A percentile compares a stretch with the other conserved stretches of the same genome.
Evolutionary conservation across 2,888 invertebrate genomes (phyloP).

Genomic region (Torymus texanus): DNA sequence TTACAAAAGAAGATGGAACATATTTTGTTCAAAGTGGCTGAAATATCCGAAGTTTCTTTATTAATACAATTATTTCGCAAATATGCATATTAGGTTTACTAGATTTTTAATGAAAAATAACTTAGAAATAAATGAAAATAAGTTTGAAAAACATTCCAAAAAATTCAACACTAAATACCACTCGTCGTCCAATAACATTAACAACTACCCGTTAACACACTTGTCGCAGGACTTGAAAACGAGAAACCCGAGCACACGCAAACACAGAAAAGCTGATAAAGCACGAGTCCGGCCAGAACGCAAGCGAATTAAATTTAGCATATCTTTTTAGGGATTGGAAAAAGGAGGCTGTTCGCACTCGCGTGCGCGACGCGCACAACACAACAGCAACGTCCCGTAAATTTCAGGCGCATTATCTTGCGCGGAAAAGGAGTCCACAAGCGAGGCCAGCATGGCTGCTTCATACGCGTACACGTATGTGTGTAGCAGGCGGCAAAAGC

Average conservation of each 20-base stretch:
- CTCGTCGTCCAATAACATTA: too few relatives aligned
- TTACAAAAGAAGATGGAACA: too few relatives aligned
- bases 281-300: constrained; percentile 57
- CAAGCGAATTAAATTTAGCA: constrained; percentile 67
- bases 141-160: too few relatives aligned
- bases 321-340: constrained; percentile 62
- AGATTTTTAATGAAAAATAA: too few relatives aligned
- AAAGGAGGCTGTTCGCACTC: constrained; percentile 59
- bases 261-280: constrained; percentile 57
- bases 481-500: constrained; percentile 65
- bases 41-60: too few relatives aligned
- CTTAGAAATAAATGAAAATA: too few relatives aligned
- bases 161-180: too few relatives aligned
- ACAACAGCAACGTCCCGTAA: constrained; percentile 70
- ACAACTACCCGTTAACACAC: too few relatives aligned
- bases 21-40: too few relatives aligned
- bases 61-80: too few relatives aligned
- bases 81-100: too few relatives aligned
- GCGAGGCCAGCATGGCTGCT: constrained; percentile 61
- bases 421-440: constrained; percentile 71
- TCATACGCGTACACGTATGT: constrained; percentile 19
- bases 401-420: constrained; percentile 72
- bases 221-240: neutral
- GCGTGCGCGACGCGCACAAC: constrained; percentile 47
- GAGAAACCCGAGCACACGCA: neutral